These are phyloP conservation scores for Scrobipalpa costella DNA, from an alignment of 2,888 invertebrate genomes.

Conservation along the genomic window DNA sequence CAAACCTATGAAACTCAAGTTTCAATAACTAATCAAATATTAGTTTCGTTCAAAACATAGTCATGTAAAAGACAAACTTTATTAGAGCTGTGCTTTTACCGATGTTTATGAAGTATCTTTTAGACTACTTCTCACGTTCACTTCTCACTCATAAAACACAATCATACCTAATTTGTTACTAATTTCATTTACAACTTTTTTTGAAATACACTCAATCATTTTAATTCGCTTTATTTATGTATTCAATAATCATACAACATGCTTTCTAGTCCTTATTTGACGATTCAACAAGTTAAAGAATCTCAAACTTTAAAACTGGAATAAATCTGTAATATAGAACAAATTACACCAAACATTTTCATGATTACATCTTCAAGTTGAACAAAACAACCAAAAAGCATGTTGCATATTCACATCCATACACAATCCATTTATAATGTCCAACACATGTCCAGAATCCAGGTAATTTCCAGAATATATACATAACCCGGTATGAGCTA, in stretches of 20 bases:
- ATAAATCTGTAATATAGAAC: too few relatives aligned
- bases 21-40: neutral
- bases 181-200: neutral
- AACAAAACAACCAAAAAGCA: neutral
- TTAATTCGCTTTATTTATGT: too few relatives aligned
- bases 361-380: too few relatives aligned
- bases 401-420: neutral
- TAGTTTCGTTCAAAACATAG: neutral
- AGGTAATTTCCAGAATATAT: too few relatives aligned
- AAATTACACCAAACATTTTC: too few relatives aligned
- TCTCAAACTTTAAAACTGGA: too few relatives aligned
- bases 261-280: neutral
- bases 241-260: constrained; percentile 10
- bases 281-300: too few relatives aligned
- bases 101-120: too few relatives aligned
- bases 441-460: neutral
- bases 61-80: neutral
- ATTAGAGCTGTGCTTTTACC: too few relatives aligned
- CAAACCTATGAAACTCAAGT: neutral
- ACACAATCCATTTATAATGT: neutral
- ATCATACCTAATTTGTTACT: neutral
- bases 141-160: neutral
- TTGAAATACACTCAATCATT: neutral
- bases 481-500: too few relatives aligned
- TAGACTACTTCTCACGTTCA: too few relatives aligned